These are phyloP conservation scores for Phalangium opilio DNA, from an alignment of 2,888 invertebrate species.

Conservation along the genomic window DNA sequence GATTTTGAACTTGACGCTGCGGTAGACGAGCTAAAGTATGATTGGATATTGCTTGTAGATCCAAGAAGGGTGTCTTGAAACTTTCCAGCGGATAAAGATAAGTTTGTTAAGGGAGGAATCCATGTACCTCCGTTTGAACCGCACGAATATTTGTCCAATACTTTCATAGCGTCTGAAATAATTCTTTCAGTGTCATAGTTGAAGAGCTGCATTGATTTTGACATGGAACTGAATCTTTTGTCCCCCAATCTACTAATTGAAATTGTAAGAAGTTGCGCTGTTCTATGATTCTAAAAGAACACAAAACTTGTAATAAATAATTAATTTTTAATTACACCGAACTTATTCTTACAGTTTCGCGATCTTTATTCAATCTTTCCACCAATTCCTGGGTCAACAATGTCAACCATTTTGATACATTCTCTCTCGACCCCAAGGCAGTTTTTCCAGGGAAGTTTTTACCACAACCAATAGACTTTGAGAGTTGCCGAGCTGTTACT, in stretches of 20 bases:
- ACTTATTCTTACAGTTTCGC: constrained; percentile 8
- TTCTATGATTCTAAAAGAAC: no score
- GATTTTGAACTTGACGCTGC: background rate
- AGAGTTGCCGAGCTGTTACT: constrained; percentile 63
- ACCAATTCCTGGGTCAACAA: constrained; percentile 67
- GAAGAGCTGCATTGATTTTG: background rate
- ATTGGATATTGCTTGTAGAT: constrained; percentile 7
- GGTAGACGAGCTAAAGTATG: constrained; percentile 6
- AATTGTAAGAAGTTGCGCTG: no score
- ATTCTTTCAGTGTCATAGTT: background rate
- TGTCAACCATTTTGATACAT: constrained; percentile 55
- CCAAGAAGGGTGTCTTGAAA: constrained; percentile 13
- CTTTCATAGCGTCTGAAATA: background rate
- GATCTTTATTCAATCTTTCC: constrained; percentile 64
- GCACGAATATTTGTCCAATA: background rate
- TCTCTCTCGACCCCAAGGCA: constrained; percentile 48
- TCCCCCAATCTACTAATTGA: background rate
- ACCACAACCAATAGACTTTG: constrained; percentile 89
- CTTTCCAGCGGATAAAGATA: constrained; percentile 14
- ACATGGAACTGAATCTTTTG: background rate
- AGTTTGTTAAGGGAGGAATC: constrained; percentile 11
- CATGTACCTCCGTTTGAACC: constrained; percentile 3
- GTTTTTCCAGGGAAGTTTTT: constrained; percentile 78
- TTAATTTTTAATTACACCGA: background rate
- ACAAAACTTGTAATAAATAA: background rate